Percentiles rank a stretch among this genome's conserved stretches.
These are phyloP conservation scores for Lacerta viridis DNA, from an alignment of 2,797 vertebrate genomes.

Conservation along the genomic window DNA sequence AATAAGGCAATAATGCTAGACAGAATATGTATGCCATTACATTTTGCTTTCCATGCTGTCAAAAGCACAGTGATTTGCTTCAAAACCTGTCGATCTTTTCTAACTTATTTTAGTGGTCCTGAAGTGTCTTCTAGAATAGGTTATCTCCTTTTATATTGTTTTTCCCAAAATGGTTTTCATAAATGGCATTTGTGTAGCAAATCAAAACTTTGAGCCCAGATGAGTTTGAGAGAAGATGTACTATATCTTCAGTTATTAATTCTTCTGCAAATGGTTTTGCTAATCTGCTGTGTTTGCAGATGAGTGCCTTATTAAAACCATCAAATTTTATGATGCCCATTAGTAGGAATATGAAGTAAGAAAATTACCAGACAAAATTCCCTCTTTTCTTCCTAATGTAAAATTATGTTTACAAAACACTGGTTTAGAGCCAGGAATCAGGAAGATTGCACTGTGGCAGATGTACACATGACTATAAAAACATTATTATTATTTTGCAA, in stretches of 20 bases:
- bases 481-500: conserved; percentile 36
- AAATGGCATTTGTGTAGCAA: conserved; percentile 71
- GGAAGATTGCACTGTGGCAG: conserved; percentile 49
- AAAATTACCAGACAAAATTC: conserved; percentile 71
- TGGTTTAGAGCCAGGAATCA: conserved; percentile 62
- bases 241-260: conserved; percentile 61
- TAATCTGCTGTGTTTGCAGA: conserved; percentile 66
- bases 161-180: conserved; percentile 43
- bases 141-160: conserved; percentile 57
- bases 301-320: conserved; percentile 70
- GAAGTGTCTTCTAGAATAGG: conserved; percentile 64
- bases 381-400: conserved; percentile 64
- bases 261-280: conserved; percentile 62
- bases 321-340: conserved; percentile 64
- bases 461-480: conserved; percentile 46
- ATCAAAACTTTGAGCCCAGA: conserved; percentile 69
- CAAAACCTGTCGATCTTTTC: conserved; percentile 58
- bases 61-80: conserved; percentile 58
- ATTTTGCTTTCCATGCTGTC: background rate
- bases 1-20: background rate
- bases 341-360: conserved; percentile 71
- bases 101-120: conserved; percentile 52
- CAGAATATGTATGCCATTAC: background rate
- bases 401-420: conserved; percentile 70
- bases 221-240: conserved; percentile 62